Evolutionary conservation across 2,888 invertebrate species (phyloP).

Genomic region (Platerodrilus igneus): DNA sequence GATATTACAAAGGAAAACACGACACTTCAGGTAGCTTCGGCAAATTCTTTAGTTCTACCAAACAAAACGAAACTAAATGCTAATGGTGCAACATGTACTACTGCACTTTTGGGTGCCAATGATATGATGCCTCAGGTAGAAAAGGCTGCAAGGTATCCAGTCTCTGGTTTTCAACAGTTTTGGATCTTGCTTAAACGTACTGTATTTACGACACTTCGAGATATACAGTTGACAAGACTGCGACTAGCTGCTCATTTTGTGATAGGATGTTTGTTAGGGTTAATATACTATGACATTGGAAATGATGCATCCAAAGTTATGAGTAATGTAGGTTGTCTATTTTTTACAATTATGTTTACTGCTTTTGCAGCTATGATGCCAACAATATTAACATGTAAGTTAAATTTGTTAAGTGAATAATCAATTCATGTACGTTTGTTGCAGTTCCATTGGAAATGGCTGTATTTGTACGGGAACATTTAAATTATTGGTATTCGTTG

Average conservation of each 20-base stretch:
- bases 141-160: conserved; percentile 59
- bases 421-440: conserved; percentile 32
- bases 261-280: conserved; percentile 87
- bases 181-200: conserved; percentile 83
- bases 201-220: conserved; percentile 75
- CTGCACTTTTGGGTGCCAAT: conserved; percentile 47
- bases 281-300: conserved; percentile 90
- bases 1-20: conserved; percentile 52
- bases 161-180: conserved; percentile 78
- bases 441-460: conserved; percentile 94
- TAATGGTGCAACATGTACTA: conserved; percentile 50
- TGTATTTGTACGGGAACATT: conserved; percentile 89
- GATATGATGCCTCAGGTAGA: conserved; percentile 53
- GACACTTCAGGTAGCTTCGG: conserved; percentile 24
- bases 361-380: conserved; percentile 99
- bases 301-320: conserved; percentile 89
- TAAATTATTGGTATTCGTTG: conserved; percentile 95
- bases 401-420: conserved; percentile 11
- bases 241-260: conserved; percentile 81
- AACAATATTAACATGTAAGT: conserved; percentile 94
- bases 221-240: conserved; percentile 85
- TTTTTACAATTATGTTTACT: conserved; percentile 93
- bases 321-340: conserved; percentile 93
- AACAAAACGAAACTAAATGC: conserved; percentile 37
- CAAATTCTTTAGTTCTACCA: conserved; percentile 42